These are phyloP conservation scores for Trichonephila clavipes DNA, from an alignment of 1,140 invertebrate species.

Conservation along the genomic window DNA sequence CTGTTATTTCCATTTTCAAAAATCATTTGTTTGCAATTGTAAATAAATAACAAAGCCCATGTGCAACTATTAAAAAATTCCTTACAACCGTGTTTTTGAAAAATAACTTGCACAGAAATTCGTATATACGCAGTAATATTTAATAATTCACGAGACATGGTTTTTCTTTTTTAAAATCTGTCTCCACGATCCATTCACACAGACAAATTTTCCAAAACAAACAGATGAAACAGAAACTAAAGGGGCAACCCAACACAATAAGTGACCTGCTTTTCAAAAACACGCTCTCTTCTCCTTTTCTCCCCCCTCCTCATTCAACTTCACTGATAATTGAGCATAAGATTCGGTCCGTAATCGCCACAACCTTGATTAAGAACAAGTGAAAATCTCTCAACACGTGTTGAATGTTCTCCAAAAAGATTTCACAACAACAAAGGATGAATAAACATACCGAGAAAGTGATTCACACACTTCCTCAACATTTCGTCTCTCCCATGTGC, in stretches of 20 bases:
- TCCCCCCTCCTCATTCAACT: neutral
- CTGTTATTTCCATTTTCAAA: too few species aligned
- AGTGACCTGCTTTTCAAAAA: neutral
- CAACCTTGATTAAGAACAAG: neutral
- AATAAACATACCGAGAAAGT: neutral
- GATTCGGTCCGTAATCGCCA: neutral
- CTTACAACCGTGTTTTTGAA: too few species aligned
- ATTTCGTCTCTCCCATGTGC: neutral
- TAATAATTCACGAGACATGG: too few species aligned
- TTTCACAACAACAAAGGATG: constrained; percentile 27
- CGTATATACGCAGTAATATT: too few species aligned
- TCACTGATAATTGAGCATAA: neutral
- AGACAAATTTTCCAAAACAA: neutral
- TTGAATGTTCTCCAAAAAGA: constrained; percentile 7
- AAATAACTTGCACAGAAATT: too few species aligned
- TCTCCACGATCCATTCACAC: too few species aligned
- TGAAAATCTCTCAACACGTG: neutral
- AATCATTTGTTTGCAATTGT: too few species aligned
- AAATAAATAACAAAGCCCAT: too few species aligned
- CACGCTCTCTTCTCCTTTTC: neutral
- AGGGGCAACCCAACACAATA: neutral
- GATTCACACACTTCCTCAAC: neutral
- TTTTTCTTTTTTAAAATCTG: too few species aligned
- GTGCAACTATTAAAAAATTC: too few species aligned
- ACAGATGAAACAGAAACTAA: neutral